These are phyloP conservation scores for Callinectes sapidus DNA, from an alignment of 2,888 invertebrate species.

Conservation along the genomic window DNA sequence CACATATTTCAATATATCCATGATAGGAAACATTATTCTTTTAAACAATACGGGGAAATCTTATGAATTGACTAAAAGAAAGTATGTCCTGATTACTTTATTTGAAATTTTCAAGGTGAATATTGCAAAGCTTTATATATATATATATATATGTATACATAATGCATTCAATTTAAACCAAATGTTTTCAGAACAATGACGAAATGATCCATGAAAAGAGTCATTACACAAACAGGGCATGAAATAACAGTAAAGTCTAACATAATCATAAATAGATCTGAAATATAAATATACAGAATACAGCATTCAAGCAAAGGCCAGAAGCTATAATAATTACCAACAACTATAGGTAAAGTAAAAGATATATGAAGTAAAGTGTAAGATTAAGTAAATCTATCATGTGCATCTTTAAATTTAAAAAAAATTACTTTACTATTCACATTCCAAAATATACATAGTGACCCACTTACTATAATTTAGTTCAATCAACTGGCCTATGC, in stretches of 20 bases:
- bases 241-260: conserved; percentile 11
- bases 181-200: conserved; percentile 17
- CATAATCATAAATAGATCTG: conserved; percentile 25
- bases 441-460: conserved; percentile 1
- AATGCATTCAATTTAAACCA: background rate
- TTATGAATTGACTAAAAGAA: conserved; percentile 10
- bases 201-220: background rate
- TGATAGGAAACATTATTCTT: background rate
- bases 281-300: conserved; percentile 1
- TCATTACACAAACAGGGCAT: background rate
- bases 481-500: conserved; percentile 9
- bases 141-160: background rate
- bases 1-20: background rate
- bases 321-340: background rate
- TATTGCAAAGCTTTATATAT: background rate
- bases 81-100: background rate
- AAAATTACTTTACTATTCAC: background rate
- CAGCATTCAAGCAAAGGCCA: background rate
- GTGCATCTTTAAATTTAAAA: background rate
- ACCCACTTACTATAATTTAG: background rate
- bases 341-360: background rate
- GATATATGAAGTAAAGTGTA: background rate
- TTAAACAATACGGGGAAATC: background rate
- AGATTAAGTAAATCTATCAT: background rate
- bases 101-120: background rate